These are phyloP conservation scores for Haliclona indistincta DNA, from an alignment of 37 sponge, comb jelly and placozoan genomes.

Conservation along the genomic window DNA sequence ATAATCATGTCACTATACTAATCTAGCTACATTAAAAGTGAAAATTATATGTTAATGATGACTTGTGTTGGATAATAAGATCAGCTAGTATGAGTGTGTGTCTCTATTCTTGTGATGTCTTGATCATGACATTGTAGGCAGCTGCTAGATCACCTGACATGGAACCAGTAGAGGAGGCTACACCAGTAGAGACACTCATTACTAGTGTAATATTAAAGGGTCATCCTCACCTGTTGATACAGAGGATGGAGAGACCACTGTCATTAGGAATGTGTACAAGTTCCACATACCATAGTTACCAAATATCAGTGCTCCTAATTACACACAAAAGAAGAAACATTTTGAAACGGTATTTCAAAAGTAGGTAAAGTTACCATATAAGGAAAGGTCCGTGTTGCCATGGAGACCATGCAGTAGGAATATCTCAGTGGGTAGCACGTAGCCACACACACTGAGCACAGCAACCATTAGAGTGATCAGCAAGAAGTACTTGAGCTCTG, in stretches of 20 bases:
- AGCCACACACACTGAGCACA: conserved; percentile 23
- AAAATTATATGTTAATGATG: no score
- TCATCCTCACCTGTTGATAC: not conserved
- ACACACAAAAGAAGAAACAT: not conserved
- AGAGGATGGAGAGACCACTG: not conserved
- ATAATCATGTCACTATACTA: no score
- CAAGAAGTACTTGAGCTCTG: conserved; percentile 22
- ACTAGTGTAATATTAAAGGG: no score
- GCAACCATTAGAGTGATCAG: conserved; percentile 40
- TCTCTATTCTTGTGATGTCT: no score
- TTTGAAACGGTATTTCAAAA: not conserved
- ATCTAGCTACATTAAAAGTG: no score
- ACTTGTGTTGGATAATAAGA: no score
- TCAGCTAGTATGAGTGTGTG: no score
- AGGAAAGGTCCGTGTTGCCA: conserved; percentile 22
- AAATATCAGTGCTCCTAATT: conserved; percentile 62
- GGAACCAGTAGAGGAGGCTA: no score
- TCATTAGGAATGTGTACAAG: conserved; percentile 48
- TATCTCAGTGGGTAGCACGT: conserved; percentile 33
- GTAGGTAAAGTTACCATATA: conserved; percentile 39
- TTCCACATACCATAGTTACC: conserved; percentile 87
- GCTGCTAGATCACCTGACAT: no score
- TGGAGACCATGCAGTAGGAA: conserved; percentile 47
- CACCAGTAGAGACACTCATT: no score
- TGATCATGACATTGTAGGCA: no score